Evolutionary conservation across 2,888 invertebrate genomes (phyloP).

Genomic region (Andricus quercusramuli): DNA sequence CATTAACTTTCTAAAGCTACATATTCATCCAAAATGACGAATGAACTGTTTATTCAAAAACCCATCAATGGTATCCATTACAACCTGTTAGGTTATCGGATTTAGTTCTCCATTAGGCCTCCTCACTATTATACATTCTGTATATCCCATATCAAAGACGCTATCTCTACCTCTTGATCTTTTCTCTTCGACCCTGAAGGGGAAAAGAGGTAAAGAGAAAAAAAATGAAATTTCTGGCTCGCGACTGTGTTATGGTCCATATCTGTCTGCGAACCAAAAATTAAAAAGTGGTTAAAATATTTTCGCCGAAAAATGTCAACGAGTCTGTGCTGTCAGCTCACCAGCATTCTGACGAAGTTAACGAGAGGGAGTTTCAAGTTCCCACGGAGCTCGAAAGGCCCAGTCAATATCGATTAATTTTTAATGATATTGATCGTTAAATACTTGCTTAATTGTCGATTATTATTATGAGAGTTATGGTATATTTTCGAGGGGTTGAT

Average conservation of each 20-base stretch:
- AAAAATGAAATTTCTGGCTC: conserved; percentile 6
- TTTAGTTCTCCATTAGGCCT: conserved; percentile 68
- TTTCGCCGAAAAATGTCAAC: conserved; percentile 55
- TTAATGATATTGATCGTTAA: conserved; percentile 6
- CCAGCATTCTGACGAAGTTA: conserved; percentile 20
- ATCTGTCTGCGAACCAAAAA: conserved; percentile 25
- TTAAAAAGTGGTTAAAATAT: conserved; percentile 49
- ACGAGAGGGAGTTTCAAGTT: conserved; percentile 36
- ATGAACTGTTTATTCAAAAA: conserved; percentile 72
- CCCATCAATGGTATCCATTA: conserved; percentile 65
- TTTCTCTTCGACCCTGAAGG: conserved; percentile 30
- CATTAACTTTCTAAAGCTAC: background rate
- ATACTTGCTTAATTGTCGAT: background rate
- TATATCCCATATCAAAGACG: conserved; percentile 46
- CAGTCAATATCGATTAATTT: conserved; percentile 2
- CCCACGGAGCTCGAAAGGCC: conserved; percentile 34
- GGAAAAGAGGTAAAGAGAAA: background rate
- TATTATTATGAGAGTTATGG: background rate
- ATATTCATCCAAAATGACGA: conserved; percentile 63
- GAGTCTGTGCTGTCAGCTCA: conserved; percentile 29
- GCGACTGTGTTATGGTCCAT: conserved; percentile 46
- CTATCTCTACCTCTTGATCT: conserved; percentile 61
- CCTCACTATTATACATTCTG: conserved; percentile 61
- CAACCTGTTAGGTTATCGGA: conserved; percentile 56
- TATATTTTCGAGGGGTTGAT: too few relatives aligned